phyloP scores from a whole-genome alignment of 2,888 invertebrate genomes.

The Pilophorus perplexus region DNA sequence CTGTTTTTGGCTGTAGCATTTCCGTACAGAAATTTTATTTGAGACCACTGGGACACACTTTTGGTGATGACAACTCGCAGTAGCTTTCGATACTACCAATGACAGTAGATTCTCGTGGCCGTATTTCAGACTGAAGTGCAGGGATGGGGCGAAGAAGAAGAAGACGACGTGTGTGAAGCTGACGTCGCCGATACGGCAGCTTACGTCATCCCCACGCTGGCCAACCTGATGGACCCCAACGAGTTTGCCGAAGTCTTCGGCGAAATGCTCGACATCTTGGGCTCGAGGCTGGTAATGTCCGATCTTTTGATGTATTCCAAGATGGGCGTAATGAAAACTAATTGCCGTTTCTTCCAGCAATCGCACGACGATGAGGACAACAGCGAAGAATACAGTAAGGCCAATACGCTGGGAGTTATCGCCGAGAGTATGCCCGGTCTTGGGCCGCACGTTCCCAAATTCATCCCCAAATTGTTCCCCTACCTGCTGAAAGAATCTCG shows the following conservation, averaged over 20 bases:
- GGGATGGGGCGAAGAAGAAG: conserved; percentile 54
- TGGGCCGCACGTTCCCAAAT: conserved; percentile 55
- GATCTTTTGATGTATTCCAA: neutral
- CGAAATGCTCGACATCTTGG: conserved; percentile 61
- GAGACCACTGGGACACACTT: too few species aligned
- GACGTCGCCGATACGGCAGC: conserved; percentile 71
- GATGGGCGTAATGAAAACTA: neutral
- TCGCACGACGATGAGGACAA: conserved; percentile 54
- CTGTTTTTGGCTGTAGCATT: too few species aligned
- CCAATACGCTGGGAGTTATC: conserved; percentile 59
- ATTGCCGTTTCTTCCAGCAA: conserved; percentile 7
- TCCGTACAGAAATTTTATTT: too few species aligned
- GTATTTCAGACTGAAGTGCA: conserved; percentile 57
- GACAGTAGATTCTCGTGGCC: too few species aligned
- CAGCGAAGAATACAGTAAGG: conserved; percentile 44
- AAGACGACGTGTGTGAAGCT: conserved; percentile 72
- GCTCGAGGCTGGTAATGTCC: conserved; percentile 65
- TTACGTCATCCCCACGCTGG: conserved; percentile 68
- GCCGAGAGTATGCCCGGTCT: conserved; percentile 69
- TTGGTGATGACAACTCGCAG: too few species aligned
- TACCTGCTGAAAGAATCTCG: conserved; percentile 61
- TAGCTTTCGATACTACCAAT: too few species aligned
- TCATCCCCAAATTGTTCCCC: conserved; percentile 62
- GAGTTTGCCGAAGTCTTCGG: conserved; percentile 68
- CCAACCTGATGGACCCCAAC: conserved; percentile 62